phyloP scores from a whole-genome alignment of 1,140 invertebrate genomes.

The Pogonognathellus flavescens region DNA sequence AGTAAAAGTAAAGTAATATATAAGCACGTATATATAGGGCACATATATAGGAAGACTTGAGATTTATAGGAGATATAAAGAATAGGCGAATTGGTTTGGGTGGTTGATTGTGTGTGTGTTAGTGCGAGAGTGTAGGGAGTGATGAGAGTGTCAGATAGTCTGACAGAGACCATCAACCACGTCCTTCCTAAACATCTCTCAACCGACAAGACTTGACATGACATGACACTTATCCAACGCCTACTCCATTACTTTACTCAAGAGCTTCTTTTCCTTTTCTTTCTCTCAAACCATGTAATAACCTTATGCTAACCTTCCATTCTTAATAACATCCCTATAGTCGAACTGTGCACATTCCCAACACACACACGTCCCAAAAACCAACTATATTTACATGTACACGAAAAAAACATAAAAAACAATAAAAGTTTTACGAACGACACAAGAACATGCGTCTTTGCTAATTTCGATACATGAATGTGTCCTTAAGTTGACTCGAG shows the following conservation, averaged over 20 bases:
- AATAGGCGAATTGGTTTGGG: background rate
- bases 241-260: slow-evolving; percentile 41
- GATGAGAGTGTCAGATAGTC: slow-evolving; percentile 52
- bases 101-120: background rate
- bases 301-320: no score
- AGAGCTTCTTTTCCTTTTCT: slow-evolving; percentile 6
- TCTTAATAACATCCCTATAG: no score
- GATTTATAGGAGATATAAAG: background rate
- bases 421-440: background rate
- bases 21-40: background rate
- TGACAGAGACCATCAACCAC: slow-evolving; percentile 50
- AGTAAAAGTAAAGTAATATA: background rate
- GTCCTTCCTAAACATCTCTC: slow-evolving; percentile 50
- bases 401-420: background rate
- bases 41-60: background rate
- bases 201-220: slow-evolving; percentile 31
- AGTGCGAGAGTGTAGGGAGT: background rate
- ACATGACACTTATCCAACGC: slow-evolving; percentile 47
- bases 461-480: slow-evolving; percentile 18
- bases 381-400: background rate
- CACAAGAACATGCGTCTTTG: slow-evolving; percentile 20
- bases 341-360: background rate
- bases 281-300: background rate
- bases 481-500: slow-evolving; percentile 1
- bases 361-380: background rate